phyloP scores from a whole-genome alignment of 2,113 vertebrate genomes.

The Penelope pileata region DNA sequence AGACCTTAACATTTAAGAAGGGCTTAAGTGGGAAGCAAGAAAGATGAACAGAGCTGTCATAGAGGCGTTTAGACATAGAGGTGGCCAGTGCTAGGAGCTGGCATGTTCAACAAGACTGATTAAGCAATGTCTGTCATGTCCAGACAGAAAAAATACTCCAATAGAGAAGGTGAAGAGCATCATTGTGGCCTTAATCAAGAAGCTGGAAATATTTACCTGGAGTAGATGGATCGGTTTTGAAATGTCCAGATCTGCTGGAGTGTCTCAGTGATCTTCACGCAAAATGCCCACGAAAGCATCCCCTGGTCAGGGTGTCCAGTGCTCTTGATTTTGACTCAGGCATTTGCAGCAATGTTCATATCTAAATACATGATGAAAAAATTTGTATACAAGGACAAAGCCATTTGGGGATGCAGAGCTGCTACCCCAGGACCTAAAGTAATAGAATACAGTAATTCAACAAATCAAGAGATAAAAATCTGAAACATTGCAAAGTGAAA shows the following conservation, averaged over 20 bases:
- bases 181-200: neutral
- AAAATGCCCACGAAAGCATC: neutral
- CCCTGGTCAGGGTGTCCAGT: neutral
- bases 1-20: neutral
- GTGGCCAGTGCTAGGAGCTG: neutral
- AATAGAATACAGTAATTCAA: neutral
- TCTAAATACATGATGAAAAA: neutral
- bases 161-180: neutral
- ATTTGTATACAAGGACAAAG: neutral
- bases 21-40: neutral
- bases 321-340: neutral
- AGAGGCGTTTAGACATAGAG: neutral
- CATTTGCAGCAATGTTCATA: neutral
- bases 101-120: neutral
- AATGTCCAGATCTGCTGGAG: neutral
- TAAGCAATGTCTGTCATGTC: neutral
- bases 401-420: neutral
- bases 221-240: neutral
- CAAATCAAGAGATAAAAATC: neutral
- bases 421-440: neutral
- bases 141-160: neutral
- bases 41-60: neutral
- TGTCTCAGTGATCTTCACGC: rapidly evolving
- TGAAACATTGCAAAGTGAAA: neutral
- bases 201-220: neutral